Base-by-base conservation (phyloP, 2,888 invertebrate species). In the Spilosoma lubricipeda region DNA sequence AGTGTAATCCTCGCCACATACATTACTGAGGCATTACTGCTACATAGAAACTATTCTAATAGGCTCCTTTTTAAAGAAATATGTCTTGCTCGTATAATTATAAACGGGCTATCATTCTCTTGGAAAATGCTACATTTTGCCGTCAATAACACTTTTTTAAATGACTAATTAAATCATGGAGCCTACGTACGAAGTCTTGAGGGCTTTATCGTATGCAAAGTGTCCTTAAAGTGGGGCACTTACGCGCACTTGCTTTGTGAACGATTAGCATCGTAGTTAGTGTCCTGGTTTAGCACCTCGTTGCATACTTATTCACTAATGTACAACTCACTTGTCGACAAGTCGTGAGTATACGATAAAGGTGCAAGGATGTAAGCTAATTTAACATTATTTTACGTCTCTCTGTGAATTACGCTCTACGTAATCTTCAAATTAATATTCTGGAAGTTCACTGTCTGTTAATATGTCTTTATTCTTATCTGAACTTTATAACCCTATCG, bases 261-360 rank as follows among this genome's bases (percentile, higher is more conserved):
- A 78, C 89, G 87, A 92, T 92, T 91, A 92, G 91, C 91, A 86
- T 87, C 85, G 83, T 82, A 87, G 88, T 91, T 90, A 83, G 85
- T 83, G 71, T 79, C 27, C 71, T 74, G 76, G 77, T 80, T 84
- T 83, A 81, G 78, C 85, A 75, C 71, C 71, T 75, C 68, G 71
- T 75, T 63, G 63, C 42, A 68, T 71, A 75, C 67, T 75, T 74
- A 73, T 64, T 64, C 48, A 73, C 68, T 69, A 73, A 72, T 72
- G 36, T 71, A 64, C 71, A 30, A 30, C 67, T 39, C 68, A 69
- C 48, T 70, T 74, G 65, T 23, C 63, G 45, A 45, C n/a, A 66
- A 66, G 66, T 85, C 84, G 85, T 82, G 85, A 85, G 76, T 71
- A 52, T 76, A 72, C 75, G 83, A 85, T 85, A 81, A 80, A 78